A percentile compares a stretch with the other conserved stretches of the same genome.
Conservation (phyloP, 2,797 vertebrate species). For the Aplochiton taeniatus region DNA sequence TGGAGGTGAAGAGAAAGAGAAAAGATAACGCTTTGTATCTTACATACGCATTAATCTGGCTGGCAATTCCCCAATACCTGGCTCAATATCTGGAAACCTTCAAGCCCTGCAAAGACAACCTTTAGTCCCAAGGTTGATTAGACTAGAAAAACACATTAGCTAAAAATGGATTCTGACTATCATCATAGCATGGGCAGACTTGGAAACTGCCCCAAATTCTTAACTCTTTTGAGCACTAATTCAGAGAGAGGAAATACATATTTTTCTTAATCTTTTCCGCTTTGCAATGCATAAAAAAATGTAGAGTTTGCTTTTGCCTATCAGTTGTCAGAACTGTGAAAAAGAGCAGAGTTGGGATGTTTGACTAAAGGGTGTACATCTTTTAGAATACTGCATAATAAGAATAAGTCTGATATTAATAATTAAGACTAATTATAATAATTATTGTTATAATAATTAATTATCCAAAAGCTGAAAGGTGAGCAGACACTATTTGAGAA, state of each 20-base stretch:
- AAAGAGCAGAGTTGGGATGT: slow-evolving; percentile 40
- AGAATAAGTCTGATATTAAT: too few species aligned
- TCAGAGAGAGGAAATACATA: neutral
- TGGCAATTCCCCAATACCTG: neutral
- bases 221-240: neutral
- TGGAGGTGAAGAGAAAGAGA: too few species aligned
- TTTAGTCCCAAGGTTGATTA: slow-evolving; percentile 14
- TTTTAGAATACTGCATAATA: slow-evolving; percentile 40
- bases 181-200: slow-evolving; percentile 5
- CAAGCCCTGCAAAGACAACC: slow-evolving; percentile 9
- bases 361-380: slow-evolving; percentile 32
- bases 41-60: neutral
- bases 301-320: slow-evolving; percentile 12
- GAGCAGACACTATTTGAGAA: too few species aligned
- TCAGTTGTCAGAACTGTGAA: slow-evolving; percentile 19
- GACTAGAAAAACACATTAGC: slow-evolving; percentile 3
- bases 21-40: too few species aligned
- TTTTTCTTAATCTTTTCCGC: too few species aligned
- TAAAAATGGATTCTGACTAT: slow-evolving; percentile 17
- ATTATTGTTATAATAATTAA: too few species aligned
- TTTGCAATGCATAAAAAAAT: too few species aligned
- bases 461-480: too few species aligned
- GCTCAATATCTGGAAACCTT: slow-evolving; percentile 18
- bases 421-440: too few species aligned
- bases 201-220: slow-evolving; percentile 1